Evolutionary conservation across 2,888 invertebrate species (phyloP).

Genomic region (Melanargia galathea): DNA sequence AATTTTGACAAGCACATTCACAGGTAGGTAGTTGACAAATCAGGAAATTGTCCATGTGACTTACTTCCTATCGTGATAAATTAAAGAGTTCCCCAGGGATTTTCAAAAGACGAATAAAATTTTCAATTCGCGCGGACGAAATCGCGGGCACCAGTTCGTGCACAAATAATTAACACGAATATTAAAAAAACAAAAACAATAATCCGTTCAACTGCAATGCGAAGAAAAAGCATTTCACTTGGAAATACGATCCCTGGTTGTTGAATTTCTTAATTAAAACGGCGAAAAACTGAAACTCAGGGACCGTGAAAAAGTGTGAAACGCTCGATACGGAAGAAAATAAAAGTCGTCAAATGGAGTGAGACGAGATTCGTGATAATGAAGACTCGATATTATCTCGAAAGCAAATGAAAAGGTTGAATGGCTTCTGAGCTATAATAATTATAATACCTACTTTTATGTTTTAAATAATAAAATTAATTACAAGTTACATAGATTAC

Average conservation of each 20-base stretch:
- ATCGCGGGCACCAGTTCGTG: too few relatives aligned
- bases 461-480: too few relatives aligned
- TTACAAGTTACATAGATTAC: too few relatives aligned
- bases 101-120: too few relatives aligned
- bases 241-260: background rate
- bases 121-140: too few relatives aligned
- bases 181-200: background rate
- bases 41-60: too few relatives aligned
- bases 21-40: too few relatives aligned
- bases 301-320: background rate
- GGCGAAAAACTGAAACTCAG: background rate
- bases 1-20: too few relatives aligned
- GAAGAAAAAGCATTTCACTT: background rate
- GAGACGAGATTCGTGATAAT: background rate
- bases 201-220: background rate
- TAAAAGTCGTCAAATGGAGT: background rate
- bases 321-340: background rate
- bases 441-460: too few relatives aligned
- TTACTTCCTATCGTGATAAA: too few relatives aligned
- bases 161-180: background rate
- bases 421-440: background rate
- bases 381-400: background rate
- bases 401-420: background rate
- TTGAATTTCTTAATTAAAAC: conserved; percentile 8
- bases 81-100: too few relatives aligned